Conservation (phyloP, 1,140 invertebrate genomes). For the Centruroides sculpturatus region DNA sequence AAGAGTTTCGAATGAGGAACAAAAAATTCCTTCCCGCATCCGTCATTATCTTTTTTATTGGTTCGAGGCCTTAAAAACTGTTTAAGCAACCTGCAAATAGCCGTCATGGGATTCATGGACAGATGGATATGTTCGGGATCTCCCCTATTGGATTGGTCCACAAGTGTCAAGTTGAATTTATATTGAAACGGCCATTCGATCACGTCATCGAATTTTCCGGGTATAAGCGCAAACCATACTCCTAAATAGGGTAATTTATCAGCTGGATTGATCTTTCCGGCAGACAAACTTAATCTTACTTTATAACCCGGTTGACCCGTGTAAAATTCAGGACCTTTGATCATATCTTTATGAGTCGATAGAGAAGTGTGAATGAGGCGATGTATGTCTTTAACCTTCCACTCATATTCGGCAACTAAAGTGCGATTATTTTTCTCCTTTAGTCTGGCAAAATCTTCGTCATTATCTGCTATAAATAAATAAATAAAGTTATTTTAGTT, state of each 20-base stretch:
- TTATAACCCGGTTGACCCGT: slow-evolving; percentile 10
- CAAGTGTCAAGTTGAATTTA: slow-evolving; percentile 5
- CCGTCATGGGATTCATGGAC: slow-evolving; percentile 7
- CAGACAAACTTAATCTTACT: neutral
- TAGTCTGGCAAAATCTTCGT: too few relatives aligned
- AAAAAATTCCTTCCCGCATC: slow-evolving; percentile 14
- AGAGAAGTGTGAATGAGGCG: neutral
- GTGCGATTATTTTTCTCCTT: neutral
- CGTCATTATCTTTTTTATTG: slow-evolving; percentile 2
- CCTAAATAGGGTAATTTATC: slow-evolving; percentile 13
- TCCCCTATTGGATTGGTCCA: neutral
- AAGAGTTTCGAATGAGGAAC: slow-evolving; percentile 4
- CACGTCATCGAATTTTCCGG: slow-evolving; percentile 11
- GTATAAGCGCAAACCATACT: slow-evolving; percentile 11
- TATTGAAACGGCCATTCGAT: slow-evolving; percentile 17
- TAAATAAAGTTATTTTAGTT: too few relatives aligned
- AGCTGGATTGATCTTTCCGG: neutral
- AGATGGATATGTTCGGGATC: neutral
- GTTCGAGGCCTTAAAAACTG: slow-evolving; percentile 9
- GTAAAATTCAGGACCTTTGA: slow-evolving; percentile 6
- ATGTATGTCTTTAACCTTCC: neutral
- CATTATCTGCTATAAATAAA: too few relatives aligned
- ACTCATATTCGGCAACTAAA: slow-evolving; percentile 4
- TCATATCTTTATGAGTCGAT: neutral
- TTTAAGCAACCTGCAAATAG: slow-evolving; percentile 13